A percentile compares a stretch with the other conserved stretches of the same genome.
Conservation (phyloP, 2,113 vertebrate genomes). For the Macrotis lagotis region DNA sequence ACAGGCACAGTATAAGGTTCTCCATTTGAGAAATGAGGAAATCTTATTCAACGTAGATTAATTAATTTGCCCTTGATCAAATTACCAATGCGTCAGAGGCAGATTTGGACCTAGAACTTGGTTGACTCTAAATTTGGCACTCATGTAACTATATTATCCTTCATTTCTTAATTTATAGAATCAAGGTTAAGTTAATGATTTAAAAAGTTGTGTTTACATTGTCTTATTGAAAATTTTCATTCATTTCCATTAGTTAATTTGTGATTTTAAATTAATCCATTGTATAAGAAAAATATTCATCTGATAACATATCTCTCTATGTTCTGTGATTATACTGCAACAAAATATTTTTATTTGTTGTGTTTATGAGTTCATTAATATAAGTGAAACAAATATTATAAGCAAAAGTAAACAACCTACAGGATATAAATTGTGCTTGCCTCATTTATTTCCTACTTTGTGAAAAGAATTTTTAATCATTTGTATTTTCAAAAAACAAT, state of each 20-base stretch:
- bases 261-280: neutral
- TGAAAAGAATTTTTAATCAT: slow-evolving; percentile 70
- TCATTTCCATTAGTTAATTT: neutral
- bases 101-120: neutral
- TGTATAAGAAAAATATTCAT: slow-evolving; percentile 18
- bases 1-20: neutral
- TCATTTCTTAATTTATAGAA: neutral
- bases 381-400: neutral
- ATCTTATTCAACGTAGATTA: neutral
- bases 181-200: neutral
- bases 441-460: slow-evolving; percentile 62
- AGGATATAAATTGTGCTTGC: slow-evolving; percentile 53
- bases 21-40: neutral
- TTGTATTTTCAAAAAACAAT: slow-evolving; percentile 48
- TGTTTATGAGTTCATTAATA: neutral
- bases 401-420: neutral
- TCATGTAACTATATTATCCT: neutral
- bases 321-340: slow-evolving; percentile 62
- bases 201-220: neutral
- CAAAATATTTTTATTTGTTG: slow-evolving; percentile 68
- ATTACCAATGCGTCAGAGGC: neutral
- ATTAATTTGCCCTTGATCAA: neutral
- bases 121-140: neutral
- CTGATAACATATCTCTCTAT: slow-evolving; percentile 44
- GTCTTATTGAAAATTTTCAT: neutral